Evolutionary conservation across 2,888 invertebrate species (phyloP).

Genomic region (Apamea crenata): DNA sequence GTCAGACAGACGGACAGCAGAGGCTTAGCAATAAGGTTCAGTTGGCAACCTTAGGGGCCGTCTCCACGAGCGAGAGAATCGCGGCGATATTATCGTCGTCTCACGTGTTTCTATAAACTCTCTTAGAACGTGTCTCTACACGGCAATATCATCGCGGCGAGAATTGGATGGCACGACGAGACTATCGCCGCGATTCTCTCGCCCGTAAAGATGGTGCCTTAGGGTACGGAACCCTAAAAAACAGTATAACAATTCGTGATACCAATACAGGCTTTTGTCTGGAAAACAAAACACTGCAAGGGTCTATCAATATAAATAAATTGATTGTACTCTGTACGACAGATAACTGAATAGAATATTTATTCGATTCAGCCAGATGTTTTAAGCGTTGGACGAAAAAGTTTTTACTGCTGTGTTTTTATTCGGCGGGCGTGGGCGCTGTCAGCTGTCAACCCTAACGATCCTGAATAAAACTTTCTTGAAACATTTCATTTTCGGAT

Average conservation of each 20-base stretch:
- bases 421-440: slow-evolving; percentile 16
- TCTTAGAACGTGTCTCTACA: too few relatives aligned
- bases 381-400: slow-evolving; percentile 39
- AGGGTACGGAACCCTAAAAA: neutral
- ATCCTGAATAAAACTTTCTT: slow-evolving; percentile 18
- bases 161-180: too few relatives aligned
- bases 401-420: slow-evolving; percentile 39
- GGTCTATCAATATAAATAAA: slow-evolving; percentile 53
- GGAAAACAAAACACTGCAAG: slow-evolving; percentile 36
- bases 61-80: too few relatives aligned
- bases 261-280: neutral
- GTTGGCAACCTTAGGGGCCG: too few relatives aligned
- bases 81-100: too few relatives aligned
- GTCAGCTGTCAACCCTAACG: slow-evolving; percentile 52
- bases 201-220: too few relatives aligned
- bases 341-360: slow-evolving; percentile 40
- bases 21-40: neutral
- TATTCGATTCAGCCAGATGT: slow-evolving; percentile 53
- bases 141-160: too few relatives aligned
- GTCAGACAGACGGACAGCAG: neutral
- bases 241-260: neutral
- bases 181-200: too few relatives aligned
- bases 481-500: slow-evolving; percentile 14
- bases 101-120: too few relatives aligned
- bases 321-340: slow-evolving; percentile 33